Evolutionary conservation across 2,888 invertebrate species (phyloP).

Genomic region (Xestia rhomboidea): DNA sequence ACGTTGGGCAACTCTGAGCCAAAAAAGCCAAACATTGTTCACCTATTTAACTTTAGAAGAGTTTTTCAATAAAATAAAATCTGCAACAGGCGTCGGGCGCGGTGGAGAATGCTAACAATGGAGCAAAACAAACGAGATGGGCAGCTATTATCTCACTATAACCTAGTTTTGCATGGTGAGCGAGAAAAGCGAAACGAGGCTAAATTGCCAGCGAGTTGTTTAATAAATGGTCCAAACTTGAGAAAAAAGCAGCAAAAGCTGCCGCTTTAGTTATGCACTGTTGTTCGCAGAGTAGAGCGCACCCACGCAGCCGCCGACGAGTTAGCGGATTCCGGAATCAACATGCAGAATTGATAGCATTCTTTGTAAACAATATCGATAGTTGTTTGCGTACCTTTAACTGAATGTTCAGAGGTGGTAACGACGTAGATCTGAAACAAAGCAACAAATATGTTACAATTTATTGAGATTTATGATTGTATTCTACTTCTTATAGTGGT

Average conservation of each 20-base stretch:
- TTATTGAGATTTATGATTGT: neutral
- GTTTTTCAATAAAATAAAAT: slow-evolving; percentile 75
- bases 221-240: slow-evolving; percentile 72
- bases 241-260: slow-evolving; percentile 66
- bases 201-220: slow-evolving; percentile 76
- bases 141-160: slow-evolving; percentile 82
- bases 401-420: slow-evolving; percentile 47
- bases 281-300: slow-evolving; percentile 65
- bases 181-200: slow-evolving; percentile 76
- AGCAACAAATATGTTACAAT: slow-evolving; percentile 28
- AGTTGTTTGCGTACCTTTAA: slow-evolving; percentile 52
- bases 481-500: slow-evolving; percentile 10
- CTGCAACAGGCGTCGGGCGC: slow-evolving; percentile 69
- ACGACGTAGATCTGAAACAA: slow-evolving; percentile 60
- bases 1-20: slow-evolving; percentile 23
- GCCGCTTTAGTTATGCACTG: slow-evolving; percentile 58
- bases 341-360: slow-evolving; percentile 51
- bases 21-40: slow-evolving; percentile 65
- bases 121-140: slow-evolving; percentile 78
- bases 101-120: slow-evolving; percentile 79
- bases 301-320: slow-evolving; percentile 15
- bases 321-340: slow-evolving; percentile 40
- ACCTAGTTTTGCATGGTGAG: slow-evolving; percentile 78
- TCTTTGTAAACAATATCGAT: slow-evolving; percentile 41
- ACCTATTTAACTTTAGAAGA: slow-evolving; percentile 71